A percentile compares a stretch with the other conserved stretches of the same genome.
phyloP scores from a whole-genome alignment of 2,797 vertebrate genomes.

The Chrysocyon brachyurus region DNA sequence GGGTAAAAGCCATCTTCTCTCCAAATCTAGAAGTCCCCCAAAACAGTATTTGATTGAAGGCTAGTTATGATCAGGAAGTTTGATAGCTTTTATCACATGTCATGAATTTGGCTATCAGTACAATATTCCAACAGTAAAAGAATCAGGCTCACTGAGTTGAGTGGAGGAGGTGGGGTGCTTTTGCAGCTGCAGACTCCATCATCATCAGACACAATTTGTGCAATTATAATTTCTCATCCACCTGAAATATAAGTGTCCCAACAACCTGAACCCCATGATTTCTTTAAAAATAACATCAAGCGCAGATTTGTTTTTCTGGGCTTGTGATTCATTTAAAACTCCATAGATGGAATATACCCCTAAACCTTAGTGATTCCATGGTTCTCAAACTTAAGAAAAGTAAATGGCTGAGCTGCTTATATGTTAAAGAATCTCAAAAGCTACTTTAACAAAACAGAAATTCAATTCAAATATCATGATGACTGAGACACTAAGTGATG shows the following conservation, averaged over 20 bases:
- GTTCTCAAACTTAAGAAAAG: slow-evolving; percentile 53
- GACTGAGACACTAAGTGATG: no score
- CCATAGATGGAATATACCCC: neutral
- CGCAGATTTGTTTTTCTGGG: slow-evolving; percentile 27
- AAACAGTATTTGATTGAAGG: slow-evolving; percentile 45
- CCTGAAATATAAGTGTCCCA: neutral
- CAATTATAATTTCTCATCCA: slow-evolving; percentile 22
- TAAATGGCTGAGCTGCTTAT: slow-evolving; percentile 47
- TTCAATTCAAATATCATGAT: neutral
- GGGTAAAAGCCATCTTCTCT: slow-evolving; percentile 93
- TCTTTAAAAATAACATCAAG: slow-evolving; percentile 46
- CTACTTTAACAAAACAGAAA: slow-evolving; percentile 61
- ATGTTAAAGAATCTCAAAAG: slow-evolving; percentile 58
- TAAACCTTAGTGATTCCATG: neutral
- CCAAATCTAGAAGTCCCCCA: slow-evolving; percentile 91
- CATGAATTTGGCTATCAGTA: slow-evolving; percentile 14
- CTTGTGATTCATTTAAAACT: slow-evolving; percentile 39
- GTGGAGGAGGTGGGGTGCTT: neutral
- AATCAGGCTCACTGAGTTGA: neutral
- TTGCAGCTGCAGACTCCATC: neutral
- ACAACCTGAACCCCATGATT: neutral
- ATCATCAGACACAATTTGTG: neutral
- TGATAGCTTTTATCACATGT: neutral
- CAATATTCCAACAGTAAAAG: neutral
- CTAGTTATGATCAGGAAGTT: neutral